Percentiles rank a stretch among this genome's conserved stretches.
phyloP scores from a whole-genome alignment of 2,888 invertebrate genomes.

The Apamea monoglypha region DNA sequence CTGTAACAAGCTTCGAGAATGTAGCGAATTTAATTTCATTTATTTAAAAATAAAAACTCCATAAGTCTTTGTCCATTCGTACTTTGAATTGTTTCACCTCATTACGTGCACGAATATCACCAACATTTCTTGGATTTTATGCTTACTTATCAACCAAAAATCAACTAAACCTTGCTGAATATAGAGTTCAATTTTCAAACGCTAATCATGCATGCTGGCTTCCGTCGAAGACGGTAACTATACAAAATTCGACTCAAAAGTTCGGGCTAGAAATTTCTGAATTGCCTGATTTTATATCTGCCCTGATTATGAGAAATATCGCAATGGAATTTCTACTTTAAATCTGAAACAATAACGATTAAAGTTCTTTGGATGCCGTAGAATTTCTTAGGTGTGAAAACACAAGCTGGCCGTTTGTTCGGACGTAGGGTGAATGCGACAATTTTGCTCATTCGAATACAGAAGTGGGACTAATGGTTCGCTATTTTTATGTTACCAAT shows the following conservation, averaged over 20 bases:
- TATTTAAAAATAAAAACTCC: conserved; percentile 66
- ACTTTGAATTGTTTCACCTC: conserved; percentile 87
- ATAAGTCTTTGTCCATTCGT: conserved; percentile 74
- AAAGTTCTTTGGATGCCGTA: conserved; percentile 53
- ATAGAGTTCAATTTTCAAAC: conserved; percentile 61
- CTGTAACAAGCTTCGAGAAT: conserved; percentile 59
- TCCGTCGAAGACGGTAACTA: conserved; percentile 74
- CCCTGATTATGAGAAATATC: conserved; percentile 68
- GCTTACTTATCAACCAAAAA: conserved; percentile 45
- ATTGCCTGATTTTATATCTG: conserved; percentile 80
- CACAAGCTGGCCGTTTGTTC: conserved; percentile 76
- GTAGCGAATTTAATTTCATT: conserved; percentile 63
- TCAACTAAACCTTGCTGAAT: conserved; percentile 51
- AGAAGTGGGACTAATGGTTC: conserved; percentile 81
- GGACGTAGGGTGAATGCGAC: conserved; percentile 80
- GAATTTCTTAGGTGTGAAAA: conserved; percentile 82
- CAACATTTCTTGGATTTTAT: conserved; percentile 65
- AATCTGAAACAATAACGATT: conserved; percentile 36
- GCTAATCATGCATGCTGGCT: conserved; percentile 44
- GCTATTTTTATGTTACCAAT: conserved; percentile 84
- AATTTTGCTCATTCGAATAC: conserved; percentile 86
- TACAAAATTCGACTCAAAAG: conserved; percentile 86
- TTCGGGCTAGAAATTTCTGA: conserved; percentile 81
- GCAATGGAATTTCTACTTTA: conserved; percentile 66
- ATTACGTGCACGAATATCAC: conserved; percentile 85